phyloP scores from a whole-genome alignment of 2,797 vertebrate species.

The Peromyscus aztecus region DNA sequence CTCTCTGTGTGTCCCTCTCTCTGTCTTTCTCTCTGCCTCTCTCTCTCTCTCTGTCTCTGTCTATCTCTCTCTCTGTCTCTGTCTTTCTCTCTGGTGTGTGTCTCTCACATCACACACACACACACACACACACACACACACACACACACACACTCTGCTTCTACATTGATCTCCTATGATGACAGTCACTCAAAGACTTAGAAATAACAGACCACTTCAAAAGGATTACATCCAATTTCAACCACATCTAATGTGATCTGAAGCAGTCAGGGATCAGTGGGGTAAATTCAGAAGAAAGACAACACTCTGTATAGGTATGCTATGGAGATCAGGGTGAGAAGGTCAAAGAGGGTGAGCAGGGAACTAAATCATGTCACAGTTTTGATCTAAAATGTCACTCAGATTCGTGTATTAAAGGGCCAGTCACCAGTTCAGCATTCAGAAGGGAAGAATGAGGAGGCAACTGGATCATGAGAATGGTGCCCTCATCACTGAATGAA shows the following conservation, averaged over 20 bases:
- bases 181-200: neutral
- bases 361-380: neutral
- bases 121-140: neutral
- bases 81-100: neutral
- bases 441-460: neutral
- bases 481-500: neutral
- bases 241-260: neutral
- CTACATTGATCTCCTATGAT: neutral
- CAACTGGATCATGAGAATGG: neutral
- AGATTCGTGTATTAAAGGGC: neutral
- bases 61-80: too few species aligned
- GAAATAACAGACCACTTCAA: slow-evolving; percentile 37
- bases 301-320: neutral
- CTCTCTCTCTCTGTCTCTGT: too few species aligned
- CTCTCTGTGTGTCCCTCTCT: neutral
- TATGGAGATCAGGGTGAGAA: neutral
- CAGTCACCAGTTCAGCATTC: neutral
- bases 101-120: too few species aligned
- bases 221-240: neutral
- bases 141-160: neutral
- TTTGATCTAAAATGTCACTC: neutral
- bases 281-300: neutral
- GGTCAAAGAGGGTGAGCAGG: neutral
- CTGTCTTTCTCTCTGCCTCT: neutral
- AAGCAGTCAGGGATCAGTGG: neutral